Base-by-base conservation (phyloP, 1,140 invertebrate species). In the Drosophila simulans region DNA sequence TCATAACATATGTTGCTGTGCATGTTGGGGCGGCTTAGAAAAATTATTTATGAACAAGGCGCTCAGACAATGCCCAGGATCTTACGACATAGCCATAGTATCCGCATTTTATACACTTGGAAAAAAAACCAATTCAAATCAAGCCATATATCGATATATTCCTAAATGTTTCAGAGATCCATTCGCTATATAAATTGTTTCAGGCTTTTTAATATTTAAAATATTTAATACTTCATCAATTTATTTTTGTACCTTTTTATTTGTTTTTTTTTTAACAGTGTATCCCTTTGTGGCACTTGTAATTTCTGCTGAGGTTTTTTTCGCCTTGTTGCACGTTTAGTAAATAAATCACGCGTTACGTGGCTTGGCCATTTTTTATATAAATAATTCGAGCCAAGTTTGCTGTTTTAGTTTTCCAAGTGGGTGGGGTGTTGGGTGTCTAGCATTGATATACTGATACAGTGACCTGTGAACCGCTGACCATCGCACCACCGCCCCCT, bases 301-400 rank as follows among this genome's bases (percentile, higher is more conserved):
- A 88, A 86, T 86, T 86, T 86, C 55, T 83, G 83, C 83, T 86
- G 83, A 86, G 79, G 83, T 84, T 84, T 72, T 81, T 70, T 70
- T 43, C 59, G 57, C 59, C 73, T 73, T 74, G 70, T 88, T 86
- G 85, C 84, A 89, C 84, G 84, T 89, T 89, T 89, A 84, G 84
- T 89, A 84, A 89, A 89, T 89, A 89, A 89, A 89, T 89, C 84
- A 89, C 77, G 77, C 80, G 84, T 89, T 88, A 77, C 66, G 75
- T 79, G 80, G 80, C 66, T 83, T 58, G 62, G 59, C 76, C 75
- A 83, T 86, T 86, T 86, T 86, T 86, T 86, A 88, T 86, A 86
- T 88, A 86, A 86, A 86, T 86, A 88, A 86, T 86, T 86, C 80
- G 80, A 66, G 73, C 76, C 66, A 80, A 68, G 73, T 74, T 65